These are phyloP conservation scores for Tinamus major DNA, from an alignment of 2,797 vertebrate genomes.

Conservation along the genomic window DNA sequence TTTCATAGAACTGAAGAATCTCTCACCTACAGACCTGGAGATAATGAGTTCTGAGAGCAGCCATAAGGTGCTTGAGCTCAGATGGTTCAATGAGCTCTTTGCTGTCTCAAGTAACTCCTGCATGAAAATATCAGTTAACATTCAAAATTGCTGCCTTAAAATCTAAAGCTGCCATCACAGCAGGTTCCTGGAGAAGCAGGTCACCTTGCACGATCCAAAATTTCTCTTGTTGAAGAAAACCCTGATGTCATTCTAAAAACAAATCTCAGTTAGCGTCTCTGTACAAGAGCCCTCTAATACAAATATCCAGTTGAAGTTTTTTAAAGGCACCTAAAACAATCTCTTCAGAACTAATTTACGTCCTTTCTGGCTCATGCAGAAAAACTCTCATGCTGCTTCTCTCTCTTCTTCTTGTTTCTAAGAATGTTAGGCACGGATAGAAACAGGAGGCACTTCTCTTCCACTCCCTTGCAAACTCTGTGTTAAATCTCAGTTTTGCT, in stretches of 20 bases:
- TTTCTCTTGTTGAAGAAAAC: background rate
- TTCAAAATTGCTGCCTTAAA: background rate
- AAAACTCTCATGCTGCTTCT: background rate
- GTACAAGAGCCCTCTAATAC: accelerated
- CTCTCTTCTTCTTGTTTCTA: background rate
- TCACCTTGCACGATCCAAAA: background rate
- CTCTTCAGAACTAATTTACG: background rate
- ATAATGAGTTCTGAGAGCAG: background rate
- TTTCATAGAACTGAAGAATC: conserved; percentile 38
- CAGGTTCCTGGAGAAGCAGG: background rate
- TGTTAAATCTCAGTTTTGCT: background rate
- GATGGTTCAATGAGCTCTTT: background rate
- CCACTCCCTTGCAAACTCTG: background rate
- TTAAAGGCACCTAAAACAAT: background rate
- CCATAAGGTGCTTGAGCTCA: background rate
- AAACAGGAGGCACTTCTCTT: background rate
- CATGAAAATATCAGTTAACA: background rate
- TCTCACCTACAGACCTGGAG: background rate
- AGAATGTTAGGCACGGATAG: accelerated
- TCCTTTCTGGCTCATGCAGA: background rate
- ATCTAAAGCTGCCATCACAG: accelerated
- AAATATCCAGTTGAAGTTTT: background rate
- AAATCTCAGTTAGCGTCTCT: background rate
- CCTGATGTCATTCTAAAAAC: background rate
- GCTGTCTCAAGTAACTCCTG: background rate